Percentiles rank a stretch among this genome's conserved stretches.
phyloP scores from a whole-genome alignment of 2,888 invertebrate species.

The Alsophila aescularia region DNA sequence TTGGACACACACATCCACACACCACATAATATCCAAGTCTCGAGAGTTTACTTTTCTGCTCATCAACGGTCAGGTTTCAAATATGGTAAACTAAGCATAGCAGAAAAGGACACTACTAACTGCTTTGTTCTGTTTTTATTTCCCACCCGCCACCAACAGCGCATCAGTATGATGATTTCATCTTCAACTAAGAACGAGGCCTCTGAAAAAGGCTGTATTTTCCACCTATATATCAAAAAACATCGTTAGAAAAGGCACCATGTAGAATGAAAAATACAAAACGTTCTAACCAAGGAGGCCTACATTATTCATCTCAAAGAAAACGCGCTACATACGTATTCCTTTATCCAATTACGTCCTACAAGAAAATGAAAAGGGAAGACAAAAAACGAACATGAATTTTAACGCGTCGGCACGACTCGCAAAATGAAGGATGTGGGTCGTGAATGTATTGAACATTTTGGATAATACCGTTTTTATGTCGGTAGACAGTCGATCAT shows the following conservation, averaged over 20 bases:
- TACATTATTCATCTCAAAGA: conserved; percentile 32
- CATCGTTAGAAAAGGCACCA: background rate
- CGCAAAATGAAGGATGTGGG: background rate
- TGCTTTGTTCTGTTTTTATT: no score
- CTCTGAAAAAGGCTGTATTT: no score
- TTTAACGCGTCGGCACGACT: conserved; percentile 5
- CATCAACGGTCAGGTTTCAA: no score
- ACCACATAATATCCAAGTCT: no score
- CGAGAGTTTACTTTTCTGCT: no score
- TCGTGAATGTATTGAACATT: background rate
- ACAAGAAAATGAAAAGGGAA: conserved; percentile 8
- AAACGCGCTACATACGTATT: conserved; percentile 34
- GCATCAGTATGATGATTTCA: no score
- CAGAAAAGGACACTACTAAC: no score
- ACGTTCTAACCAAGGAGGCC: background rate
- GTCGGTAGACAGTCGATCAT: no score
- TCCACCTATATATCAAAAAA: background rate
- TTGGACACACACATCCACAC: no score
- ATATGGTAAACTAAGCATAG: no score
- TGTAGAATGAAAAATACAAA: conserved; percentile 1
- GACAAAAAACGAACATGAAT: conserved; percentile 20
- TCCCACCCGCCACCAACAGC: no score
- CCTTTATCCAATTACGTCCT: conserved; percentile 41
- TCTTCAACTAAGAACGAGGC: no score
- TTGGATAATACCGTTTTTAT: background rate